Evolutionary conservation across 1,140 invertebrate species (phyloP).

Genomic region (Microplitis mediator): DNA sequence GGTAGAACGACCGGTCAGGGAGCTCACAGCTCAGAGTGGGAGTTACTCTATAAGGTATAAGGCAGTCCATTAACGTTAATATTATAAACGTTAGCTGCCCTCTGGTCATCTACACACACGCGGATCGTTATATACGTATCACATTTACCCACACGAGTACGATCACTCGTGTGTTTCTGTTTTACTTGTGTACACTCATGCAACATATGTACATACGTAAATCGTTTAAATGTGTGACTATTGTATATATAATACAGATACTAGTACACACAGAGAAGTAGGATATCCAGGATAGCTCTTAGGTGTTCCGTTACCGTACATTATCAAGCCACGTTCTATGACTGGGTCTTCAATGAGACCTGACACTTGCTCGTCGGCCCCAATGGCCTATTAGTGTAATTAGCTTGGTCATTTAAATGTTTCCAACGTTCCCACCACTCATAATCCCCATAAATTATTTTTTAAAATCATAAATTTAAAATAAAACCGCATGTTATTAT

Average conservation of each 20-base stretch:
- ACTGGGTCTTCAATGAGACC: slow-evolving; percentile 8
- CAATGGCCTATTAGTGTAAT: slow-evolving; percentile 22
- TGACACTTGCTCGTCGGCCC: slow-evolving; percentile 21
- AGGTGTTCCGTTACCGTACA: slow-evolving; percentile 36
- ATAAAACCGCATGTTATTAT: too few species aligned
- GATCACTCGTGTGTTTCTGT: background rate
- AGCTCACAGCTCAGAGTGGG: background rate
- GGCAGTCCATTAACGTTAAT: slow-evolving; percentile 65
- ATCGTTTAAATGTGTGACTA: background rate
- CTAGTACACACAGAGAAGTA: background rate
- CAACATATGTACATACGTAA: background rate
- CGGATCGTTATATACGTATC: slow-evolving; percentile 36
- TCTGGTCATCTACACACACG: slow-evolving; percentile 59
- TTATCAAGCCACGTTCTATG: slow-evolving; percentile 23
- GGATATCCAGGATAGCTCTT: slow-evolving; percentile 28
- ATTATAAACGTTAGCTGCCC: slow-evolving; percentile 64
- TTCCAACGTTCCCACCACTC: background rate
- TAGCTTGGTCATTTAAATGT: background rate
- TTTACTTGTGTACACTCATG: background rate
- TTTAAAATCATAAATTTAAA: too few species aligned
- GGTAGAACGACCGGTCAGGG: background rate
- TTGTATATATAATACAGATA: background rate
- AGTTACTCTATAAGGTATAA: slow-evolving; percentile 59
- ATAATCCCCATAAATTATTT: too few species aligned
- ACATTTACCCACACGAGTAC: slow-evolving; percentile 11